phyloP scores from a whole-genome alignment of 2,113 vertebrate genomes.

The Prietella phreatophila region DNA sequence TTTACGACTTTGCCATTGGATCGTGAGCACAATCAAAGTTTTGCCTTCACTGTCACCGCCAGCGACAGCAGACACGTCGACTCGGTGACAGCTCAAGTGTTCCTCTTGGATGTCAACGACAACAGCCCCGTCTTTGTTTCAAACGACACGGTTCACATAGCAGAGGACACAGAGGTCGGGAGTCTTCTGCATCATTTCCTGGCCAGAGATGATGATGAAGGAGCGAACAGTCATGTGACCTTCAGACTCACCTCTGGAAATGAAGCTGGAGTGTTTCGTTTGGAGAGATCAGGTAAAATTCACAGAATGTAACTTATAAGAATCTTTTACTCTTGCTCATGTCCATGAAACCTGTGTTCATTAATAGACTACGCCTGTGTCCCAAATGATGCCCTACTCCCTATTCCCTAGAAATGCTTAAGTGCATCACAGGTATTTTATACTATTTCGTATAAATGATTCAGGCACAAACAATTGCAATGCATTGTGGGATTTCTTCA shows the following conservation, averaged over 20 bases:
- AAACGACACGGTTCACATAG: constrained; percentile 57
- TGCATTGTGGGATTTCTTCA: background rate
- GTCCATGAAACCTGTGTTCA: background rate
- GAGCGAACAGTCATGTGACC: constrained; percentile 75
- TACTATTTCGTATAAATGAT: background rate
- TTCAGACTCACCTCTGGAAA: constrained; percentile 82
- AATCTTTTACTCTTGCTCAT: background rate
- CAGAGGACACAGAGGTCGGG: constrained; percentile 78
- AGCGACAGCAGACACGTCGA: constrained; percentile 69
- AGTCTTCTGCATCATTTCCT: constrained; percentile 76
- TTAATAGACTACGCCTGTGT: background rate
- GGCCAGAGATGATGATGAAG: constrained; percentile 82
- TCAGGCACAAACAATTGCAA: background rate
- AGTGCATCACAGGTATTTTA: background rate
- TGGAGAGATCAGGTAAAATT: constrained; percentile 81
- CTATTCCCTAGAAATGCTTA: background rate
- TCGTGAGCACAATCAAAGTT: constrained; percentile 69
- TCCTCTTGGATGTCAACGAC: constrained; percentile 87
- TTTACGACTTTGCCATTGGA: constrained; percentile 76
- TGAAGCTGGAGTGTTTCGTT: constrained; percentile 70
- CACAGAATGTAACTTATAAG: background rate
- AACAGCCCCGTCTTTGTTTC: constrained; percentile 82
- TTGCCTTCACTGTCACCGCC: constrained; percentile 78
- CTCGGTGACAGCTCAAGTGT: constrained; percentile 75
- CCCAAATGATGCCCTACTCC: background rate